phyloP scores from a whole-genome alignment of 2,797 vertebrate genomes.

The Manis crassicaudata region DNA sequence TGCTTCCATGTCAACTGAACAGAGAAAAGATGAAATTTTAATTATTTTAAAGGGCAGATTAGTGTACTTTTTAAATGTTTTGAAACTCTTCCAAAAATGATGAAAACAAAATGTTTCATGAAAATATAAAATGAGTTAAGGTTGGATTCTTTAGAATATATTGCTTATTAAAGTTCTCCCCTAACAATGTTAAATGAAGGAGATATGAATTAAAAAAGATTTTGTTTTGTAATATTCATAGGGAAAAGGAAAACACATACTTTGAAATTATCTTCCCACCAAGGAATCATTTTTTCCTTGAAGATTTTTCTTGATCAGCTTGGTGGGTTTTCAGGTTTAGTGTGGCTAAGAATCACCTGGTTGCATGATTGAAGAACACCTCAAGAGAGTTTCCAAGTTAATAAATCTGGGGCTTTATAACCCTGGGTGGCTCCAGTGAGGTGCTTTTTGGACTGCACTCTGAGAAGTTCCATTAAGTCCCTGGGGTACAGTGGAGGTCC shows the following conservation, averaged over 20 bases:
- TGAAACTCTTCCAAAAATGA: background rate
- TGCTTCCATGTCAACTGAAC: background rate
- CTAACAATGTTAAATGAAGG: too few relatives aligned
- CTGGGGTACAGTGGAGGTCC: background rate
- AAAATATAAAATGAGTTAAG: background rate
- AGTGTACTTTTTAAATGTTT: background rate
- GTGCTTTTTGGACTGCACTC: accelerated
- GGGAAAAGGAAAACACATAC: background rate
- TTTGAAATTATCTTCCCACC: background rate
- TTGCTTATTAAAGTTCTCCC: background rate
- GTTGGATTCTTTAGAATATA: background rate
- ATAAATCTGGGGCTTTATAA: background rate
- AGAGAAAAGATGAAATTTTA: background rate
- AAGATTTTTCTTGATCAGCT: background rate
- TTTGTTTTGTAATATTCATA: background rate
- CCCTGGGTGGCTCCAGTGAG: accelerated
- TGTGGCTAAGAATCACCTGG: background rate
- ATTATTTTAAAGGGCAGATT: background rate
- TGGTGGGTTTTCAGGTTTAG: background rate
- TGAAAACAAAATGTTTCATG: background rate
- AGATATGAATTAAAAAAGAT: background rate
- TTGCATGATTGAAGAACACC: background rate
- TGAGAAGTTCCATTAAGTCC: background rate
- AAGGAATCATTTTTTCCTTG: background rate
- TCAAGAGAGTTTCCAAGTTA: background rate